Conservation (phyloP, 2,113 vertebrate species). For the Hymenochirus boettgeri region DNA sequence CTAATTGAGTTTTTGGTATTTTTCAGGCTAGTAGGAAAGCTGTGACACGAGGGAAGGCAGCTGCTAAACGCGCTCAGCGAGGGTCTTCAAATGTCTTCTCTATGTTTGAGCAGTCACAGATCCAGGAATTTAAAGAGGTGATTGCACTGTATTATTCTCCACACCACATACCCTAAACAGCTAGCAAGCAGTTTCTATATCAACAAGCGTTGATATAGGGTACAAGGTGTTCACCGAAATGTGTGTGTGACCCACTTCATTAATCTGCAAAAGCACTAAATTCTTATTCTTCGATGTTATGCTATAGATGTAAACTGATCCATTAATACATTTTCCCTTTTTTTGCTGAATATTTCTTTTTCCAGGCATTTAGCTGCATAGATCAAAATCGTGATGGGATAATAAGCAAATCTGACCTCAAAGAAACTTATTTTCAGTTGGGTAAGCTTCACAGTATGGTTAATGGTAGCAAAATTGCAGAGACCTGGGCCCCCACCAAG, state of each 20-base stretch:
- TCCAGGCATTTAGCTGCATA: slow-evolving; percentile 84
- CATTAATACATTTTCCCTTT: not conserved
- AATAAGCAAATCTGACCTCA: slow-evolving; percentile 81
- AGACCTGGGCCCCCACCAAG: no score
- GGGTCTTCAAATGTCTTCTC: slow-evolving; percentile 90
- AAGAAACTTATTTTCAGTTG: slow-evolving; percentile 79
- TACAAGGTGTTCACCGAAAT: no score
- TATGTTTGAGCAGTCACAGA: slow-evolving; percentile 92
- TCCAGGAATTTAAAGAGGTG: slow-evolving; percentile 91
- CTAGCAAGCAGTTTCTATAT: no score
- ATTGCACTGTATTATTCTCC: no score
- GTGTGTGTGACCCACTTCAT: no score
- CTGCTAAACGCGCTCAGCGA: slow-evolving; percentile 73
- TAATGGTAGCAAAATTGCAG: not conserved
- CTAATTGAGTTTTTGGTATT: not conserved
- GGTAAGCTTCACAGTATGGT: slow-evolving; percentile 56
- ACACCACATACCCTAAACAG: no score
- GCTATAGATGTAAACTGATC: no score
- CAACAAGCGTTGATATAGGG: no score
- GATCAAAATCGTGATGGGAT: slow-evolving; percentile 86
- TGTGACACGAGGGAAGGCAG: slow-evolving; percentile 66
- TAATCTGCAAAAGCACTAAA: no score
- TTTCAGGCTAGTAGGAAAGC: slow-evolving; percentile 83
- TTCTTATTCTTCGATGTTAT: no score
- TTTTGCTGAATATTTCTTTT: not conserved